These are phyloP conservation scores for Sesamia nonagrioides DNA, from an alignment of 1,140 invertebrate species.

Conservation along the genomic window DNA sequence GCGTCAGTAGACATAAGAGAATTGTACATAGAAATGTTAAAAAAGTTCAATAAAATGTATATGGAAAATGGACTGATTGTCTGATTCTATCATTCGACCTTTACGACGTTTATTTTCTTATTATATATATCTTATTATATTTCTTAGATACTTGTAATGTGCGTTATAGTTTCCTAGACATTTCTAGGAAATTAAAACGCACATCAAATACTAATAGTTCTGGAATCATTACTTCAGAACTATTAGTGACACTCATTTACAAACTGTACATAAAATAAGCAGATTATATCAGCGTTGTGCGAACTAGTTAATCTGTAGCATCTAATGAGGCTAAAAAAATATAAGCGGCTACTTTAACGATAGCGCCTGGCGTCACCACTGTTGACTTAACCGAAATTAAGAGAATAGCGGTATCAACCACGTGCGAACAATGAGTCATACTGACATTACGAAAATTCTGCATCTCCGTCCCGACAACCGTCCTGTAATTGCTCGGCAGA, in stretches of 20 bases:
- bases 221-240: not conserved
- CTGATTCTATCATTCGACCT: constrained; percentile 60
- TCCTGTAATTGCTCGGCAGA: too few species aligned
- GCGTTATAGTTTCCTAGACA: not conserved
- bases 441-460: too few species aligned
- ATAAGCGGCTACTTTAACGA: constrained; percentile 46
- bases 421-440: too few species aligned
- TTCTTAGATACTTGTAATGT: constrained; percentile 21
- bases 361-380: constrained; percentile 55
- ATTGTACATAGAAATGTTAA: constrained; percentile 74
- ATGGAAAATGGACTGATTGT: constrained; percentile 59
- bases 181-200: too few species aligned
- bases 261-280: too few species aligned
- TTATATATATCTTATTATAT: too few species aligned
- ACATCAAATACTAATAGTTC: too few species aligned
- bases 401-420: too few species aligned
- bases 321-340: constrained; percentile 15
- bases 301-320: constrained; percentile 6
- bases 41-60: constrained; percentile 60
- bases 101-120: constrained; percentile 33
- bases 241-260: not conserved
- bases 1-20: constrained; percentile 81
- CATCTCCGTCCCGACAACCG: too few species aligned
- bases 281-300: not conserved
- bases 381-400: constrained; percentile 79